Conservation (phyloP, 2,797 vertebrate genomes). For the Geotrypetes seraphini region DNA sequence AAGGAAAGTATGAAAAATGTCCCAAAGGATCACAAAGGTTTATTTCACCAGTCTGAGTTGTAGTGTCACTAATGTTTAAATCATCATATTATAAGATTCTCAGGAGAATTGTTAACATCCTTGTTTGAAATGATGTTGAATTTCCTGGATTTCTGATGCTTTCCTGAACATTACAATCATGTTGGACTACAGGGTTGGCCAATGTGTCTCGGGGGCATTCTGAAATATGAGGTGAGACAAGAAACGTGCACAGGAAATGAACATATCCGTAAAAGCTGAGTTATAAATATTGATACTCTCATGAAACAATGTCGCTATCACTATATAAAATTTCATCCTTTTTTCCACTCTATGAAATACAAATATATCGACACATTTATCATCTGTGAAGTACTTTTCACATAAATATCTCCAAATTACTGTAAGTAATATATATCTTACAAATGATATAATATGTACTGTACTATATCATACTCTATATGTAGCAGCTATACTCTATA, state of each 20-base stretch:
- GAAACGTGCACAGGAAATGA: conserved; percentile 3
- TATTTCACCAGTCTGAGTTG: conserved; percentile 12
- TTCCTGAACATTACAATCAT: conserved; percentile 10
- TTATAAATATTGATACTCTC: conserved; percentile 7
- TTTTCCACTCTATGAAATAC: conserved; percentile 14
- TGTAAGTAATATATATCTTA: too few relatives aligned
- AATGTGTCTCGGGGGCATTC: not conserved
- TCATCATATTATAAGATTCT: conserved; percentile 24
- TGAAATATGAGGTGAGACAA: conserved; percentile 11
- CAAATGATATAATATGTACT: too few relatives aligned
- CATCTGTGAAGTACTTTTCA: conserved; percentile 12
- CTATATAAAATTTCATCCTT: conserved; percentile 21
- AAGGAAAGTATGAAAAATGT: conserved; percentile 9
- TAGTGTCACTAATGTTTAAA: conserved; percentile 26
- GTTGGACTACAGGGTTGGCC: conserved; percentile 3
- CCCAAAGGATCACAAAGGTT: not conserved
- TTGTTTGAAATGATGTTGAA: conserved; percentile 24
- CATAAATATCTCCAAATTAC: conserved; percentile 24
- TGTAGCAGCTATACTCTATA: too few relatives aligned
- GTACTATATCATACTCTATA: too few relatives aligned
- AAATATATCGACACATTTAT: conserved; percentile 3
- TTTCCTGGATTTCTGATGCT: conserved; percentile 20
- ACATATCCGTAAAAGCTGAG: not conserved
- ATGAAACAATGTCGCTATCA: conserved; percentile 16
- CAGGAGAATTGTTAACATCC: conserved; percentile 21